These are phyloP conservation scores for Sander lucioperca DNA, from an alignment of 2,113 vertebrate genomes.

Conservation along the genomic window DNA sequence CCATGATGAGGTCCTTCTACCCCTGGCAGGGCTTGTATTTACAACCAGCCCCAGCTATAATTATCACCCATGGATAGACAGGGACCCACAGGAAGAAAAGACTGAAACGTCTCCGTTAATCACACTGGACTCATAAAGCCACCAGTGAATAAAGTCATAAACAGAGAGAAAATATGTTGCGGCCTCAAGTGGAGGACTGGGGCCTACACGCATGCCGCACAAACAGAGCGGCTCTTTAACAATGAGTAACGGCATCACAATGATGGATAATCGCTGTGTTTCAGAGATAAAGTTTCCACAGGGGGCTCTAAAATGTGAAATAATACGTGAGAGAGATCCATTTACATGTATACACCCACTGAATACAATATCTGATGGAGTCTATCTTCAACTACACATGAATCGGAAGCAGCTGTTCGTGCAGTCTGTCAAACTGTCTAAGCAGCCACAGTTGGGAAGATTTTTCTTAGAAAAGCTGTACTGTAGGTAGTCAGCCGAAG, in stretches of 20 bases:
- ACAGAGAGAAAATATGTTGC: slow-evolving; percentile 58
- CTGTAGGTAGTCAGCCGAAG: slow-evolving; percentile 43
- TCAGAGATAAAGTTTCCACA: slow-evolving; percentile 65
- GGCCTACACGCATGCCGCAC: slow-evolving; percentile 16
- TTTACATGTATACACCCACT: slow-evolving; percentile 41
- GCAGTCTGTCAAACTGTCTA: slow-evolving; percentile 35
- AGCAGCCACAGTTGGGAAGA: slow-evolving; percentile 23
- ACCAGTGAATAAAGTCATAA: slow-evolving; percentile 68
- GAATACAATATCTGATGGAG: slow-evolving; percentile 53
- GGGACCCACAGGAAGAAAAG: slow-evolving; percentile 66
- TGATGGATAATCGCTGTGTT: slow-evolving; percentile 63
- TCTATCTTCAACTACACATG: slow-evolving; percentile 36
- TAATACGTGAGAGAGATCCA: slow-evolving; percentile 45
- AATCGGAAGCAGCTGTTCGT: slow-evolving; percentile 9
- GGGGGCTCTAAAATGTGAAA: slow-evolving; percentile 65
- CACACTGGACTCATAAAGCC: slow-evolving; percentile 76
- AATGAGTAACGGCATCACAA: slow-evolving; percentile 40
- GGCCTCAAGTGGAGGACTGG: slow-evolving; percentile 48
- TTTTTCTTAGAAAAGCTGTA: slow-evolving; percentile 38
- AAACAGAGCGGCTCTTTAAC: slow-evolving; percentile 59
- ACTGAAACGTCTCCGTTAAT: slow-evolving; percentile 68
- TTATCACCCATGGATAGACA: slow-evolving; percentile 68
- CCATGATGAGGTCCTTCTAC: slow-evolving; percentile 63
- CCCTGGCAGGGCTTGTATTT: slow-evolving; percentile 60
- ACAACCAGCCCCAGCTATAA: slow-evolving; percentile 70